Conservation (phyloP, 2,888 invertebrate species). For the Augiades crinisus region DNA sequence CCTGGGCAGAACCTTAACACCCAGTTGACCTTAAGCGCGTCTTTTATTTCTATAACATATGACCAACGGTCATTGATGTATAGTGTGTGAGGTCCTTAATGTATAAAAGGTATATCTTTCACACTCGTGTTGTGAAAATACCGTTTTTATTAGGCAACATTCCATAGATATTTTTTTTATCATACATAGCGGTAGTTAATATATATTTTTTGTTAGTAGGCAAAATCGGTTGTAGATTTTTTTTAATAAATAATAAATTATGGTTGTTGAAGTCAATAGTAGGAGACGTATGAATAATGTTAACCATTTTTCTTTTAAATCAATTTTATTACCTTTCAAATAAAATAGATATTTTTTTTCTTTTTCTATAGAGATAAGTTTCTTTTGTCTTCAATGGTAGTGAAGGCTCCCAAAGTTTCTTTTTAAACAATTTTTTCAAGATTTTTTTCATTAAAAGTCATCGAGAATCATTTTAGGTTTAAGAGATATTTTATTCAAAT, state of each 20-base stretch:
- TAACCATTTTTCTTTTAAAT: not conserved
- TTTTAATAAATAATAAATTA: not conserved
- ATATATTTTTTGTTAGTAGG: not conserved
- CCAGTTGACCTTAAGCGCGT: too few relatives aligned
- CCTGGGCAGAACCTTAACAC: too few relatives aligned
- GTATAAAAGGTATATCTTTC: too few relatives aligned
- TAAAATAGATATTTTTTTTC: too few relatives aligned
- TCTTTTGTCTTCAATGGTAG: conserved; percentile 13
- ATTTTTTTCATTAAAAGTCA: conserved; percentile 34
- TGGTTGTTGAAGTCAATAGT: not conserved
- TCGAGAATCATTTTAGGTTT: conserved; percentile 38
- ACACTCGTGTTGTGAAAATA: too few relatives aligned
- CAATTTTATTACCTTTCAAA: too few relatives aligned
- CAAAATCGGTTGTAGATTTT: not conserved
- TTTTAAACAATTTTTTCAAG: conserved; percentile 19
- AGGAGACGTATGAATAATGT: not conserved
- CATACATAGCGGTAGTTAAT: too few relatives aligned
- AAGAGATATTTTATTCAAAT: conserved; percentile 33
- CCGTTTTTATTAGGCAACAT: too few relatives aligned
- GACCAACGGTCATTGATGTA: too few relatives aligned
- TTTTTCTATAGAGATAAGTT: not conserved
- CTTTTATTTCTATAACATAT: too few relatives aligned
- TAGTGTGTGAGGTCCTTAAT: too few relatives aligned
- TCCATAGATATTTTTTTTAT: too few relatives aligned
- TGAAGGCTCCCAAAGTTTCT: conserved; percentile 2